Base-by-base conservation (phyloP, 1,140 invertebrate species). In the Dreissena polymorpha region DNA sequence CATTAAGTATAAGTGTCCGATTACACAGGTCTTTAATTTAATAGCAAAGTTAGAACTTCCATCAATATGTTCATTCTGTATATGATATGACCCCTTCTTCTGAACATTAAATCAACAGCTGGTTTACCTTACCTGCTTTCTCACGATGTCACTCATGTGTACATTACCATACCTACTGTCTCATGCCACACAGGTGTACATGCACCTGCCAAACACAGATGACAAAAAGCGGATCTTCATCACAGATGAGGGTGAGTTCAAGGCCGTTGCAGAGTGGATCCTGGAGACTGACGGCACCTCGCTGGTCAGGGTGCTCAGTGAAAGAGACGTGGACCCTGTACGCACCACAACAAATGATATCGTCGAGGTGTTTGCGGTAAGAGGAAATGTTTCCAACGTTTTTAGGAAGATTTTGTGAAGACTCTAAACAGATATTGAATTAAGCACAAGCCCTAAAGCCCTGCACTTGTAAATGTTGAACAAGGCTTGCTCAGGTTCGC, bases 241-340 rank as follows among this genome's bases (percentile, higher is more conserved):
- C 23, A 99, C 98, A 0, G 98, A 99, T 50, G 97, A 97, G 51
- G 99, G 99, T 50, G 98, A 99, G 92, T 99, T 99, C 89, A 99
- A 99, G 92, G 97, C 97, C 0, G 98, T 99, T 79, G 97, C 98
- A 23, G 99, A 99, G 93, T 99, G 99, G 99, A 94, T 99, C n/a
- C 93, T 99, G 55, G 99, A 99, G 95, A 99, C 99, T 89, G 99
- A 99, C 90, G 99, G 99, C 91, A 99, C 99, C 0, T 97, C 97
- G 86, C 95, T 99, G 89, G 99, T 99, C 97, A 97, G 97, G 93
- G 98, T 99, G 13, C 93, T 99, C 0, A 98, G 97, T 79, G 99
- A 99, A 93, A 94, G 97, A 68, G 97, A 99, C 91, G 98, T 99
- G 0, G 99, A 99, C 93, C 97, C 98, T 7, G 96, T 98, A 5